phyloP scores from a whole-genome alignment of 2,888 invertebrate species.

The Trachelus iudaicus region DNA sequence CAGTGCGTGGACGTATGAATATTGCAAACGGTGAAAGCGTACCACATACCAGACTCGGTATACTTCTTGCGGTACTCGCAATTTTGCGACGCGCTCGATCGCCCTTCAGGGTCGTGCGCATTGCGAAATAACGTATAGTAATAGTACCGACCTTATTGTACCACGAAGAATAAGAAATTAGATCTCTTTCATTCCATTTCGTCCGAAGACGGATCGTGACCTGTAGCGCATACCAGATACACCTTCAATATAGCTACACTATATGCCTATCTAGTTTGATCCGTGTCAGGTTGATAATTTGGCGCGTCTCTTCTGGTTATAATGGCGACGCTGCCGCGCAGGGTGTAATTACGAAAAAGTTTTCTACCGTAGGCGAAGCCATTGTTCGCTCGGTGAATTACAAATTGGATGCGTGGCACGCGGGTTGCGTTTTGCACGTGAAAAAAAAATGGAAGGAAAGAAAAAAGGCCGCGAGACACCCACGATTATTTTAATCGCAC shows the following conservation, averaged over 20 bases:
- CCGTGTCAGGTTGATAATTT: too few species aligned
- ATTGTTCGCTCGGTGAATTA: constrained; percentile 22
- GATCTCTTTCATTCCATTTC: too few species aligned
- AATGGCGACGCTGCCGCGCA: constrained; percentile 18
- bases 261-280: too few species aligned
- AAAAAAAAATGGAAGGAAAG: not conserved
- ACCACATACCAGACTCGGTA: constrained; percentile 50
- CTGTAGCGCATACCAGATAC: too few species aligned
- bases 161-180: too few species aligned
- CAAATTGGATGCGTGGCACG: constrained; percentile 15
- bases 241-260: too few species aligned
- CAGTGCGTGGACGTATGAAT: constrained; percentile 37
- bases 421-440: not conserved
- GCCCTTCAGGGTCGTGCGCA: too few species aligned
- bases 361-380: constrained; percentile 23
- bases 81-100: constrained; percentile 11
- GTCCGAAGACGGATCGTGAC: too few species aligned
- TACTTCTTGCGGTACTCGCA: constrained; percentile 7
- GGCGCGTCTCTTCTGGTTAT: too few species aligned
- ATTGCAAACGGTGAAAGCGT: constrained; percentile 56
- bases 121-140: too few species aligned
- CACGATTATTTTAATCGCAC: constrained; percentile 26
- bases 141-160: too few species aligned
- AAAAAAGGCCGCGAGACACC: not conserved
- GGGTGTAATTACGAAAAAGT: constrained; percentile 28